Base-by-base conservation (phyloP, 2,888 invertebrate species). In the Catocala sponsa region DNA sequence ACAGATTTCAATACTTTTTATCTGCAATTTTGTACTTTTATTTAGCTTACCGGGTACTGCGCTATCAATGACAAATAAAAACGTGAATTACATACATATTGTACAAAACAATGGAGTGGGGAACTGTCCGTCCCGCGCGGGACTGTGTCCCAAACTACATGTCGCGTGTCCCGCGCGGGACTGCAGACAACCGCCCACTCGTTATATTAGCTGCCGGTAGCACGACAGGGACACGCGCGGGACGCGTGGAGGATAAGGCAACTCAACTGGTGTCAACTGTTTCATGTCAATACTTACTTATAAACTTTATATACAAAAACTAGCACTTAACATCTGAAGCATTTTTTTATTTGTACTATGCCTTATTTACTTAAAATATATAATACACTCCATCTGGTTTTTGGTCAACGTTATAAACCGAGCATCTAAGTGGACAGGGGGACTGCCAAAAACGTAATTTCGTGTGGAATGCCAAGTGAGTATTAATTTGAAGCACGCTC, bases 11-110 rank as follows among this genome's bases (percentile, higher is more conserved):
- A 84, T 86, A 89, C 71, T 83, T 79, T 25, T 61, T 89, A 90
- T 86, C 83, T 82, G 90, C 87, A 92, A 92, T 91, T 93, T 93
- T 93, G 93, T 93, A 93, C 93, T 93, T 88, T 84, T 86, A 87
- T 83, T 92, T 88, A 89, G 88, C 87, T 83, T 82, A 77, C 63
- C 65, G 76, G 72, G 63, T 73, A 72, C 62, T 71, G 78, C 71
- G 76, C 61, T 66, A 75, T 82, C 77, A 72, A 76, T 66, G 75
- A 81, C 75, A 80, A 46, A 80, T 60, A 65, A 76, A 61, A 71
- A 63, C 59, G 51, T 64, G 65, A 60, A 76, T 80, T 84, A 86
- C 80, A 82, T 83, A 87, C 77, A 83, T 87, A 85, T 84, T 64
- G 79, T 85, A 85, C 82, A 76, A 71, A 71, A 70, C 55, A 65